phyloP scores from a whole-genome alignment of 2,113 vertebrate species.

The Pomatorhinus ruficollis region DNA sequence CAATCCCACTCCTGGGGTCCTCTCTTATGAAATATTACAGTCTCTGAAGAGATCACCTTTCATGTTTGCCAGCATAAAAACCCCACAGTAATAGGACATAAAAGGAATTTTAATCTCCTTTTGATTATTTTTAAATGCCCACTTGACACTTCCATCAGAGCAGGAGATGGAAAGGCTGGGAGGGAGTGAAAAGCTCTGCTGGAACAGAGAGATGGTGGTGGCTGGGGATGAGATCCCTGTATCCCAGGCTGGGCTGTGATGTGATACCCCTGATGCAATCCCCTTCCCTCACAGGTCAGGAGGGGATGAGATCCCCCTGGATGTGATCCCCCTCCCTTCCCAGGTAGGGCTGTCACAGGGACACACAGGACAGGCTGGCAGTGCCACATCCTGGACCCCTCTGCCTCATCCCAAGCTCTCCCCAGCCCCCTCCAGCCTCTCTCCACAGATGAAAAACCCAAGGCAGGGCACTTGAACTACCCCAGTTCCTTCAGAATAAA shows the following conservation, averaged over 20 bases:
- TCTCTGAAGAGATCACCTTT: not conserved
- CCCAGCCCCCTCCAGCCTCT: not conserved
- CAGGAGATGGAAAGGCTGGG: not conserved
- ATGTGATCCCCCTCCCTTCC: not conserved
- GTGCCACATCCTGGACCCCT: not conserved
- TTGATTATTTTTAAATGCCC: not conserved
- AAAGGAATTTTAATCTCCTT: not conserved
- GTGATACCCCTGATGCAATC: not conserved
- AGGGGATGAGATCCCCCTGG: not conserved
- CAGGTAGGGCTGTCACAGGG: not conserved
- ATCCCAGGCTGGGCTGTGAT: not conserved
- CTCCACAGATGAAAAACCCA: not conserved
- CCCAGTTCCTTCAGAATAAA: not conserved
- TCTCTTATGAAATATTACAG: rapidly evolving
- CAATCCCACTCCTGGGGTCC: not conserved
- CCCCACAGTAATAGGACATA: not conserved
- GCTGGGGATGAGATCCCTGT: not conserved
- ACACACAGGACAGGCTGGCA: not conserved
- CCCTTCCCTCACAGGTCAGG: not conserved
- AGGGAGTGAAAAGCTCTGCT: not conserved
- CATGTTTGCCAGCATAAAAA: not conserved
- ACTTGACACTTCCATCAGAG: not conserved
- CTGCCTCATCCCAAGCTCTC: not conserved
- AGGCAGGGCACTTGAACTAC: rapidly evolving
- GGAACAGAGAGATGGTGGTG: not conserved